These are phyloP conservation scores for Diplogasteroides magnus DNA, from an alignment of 1,140 invertebrate species.

Conservation along the genomic window DNA sequence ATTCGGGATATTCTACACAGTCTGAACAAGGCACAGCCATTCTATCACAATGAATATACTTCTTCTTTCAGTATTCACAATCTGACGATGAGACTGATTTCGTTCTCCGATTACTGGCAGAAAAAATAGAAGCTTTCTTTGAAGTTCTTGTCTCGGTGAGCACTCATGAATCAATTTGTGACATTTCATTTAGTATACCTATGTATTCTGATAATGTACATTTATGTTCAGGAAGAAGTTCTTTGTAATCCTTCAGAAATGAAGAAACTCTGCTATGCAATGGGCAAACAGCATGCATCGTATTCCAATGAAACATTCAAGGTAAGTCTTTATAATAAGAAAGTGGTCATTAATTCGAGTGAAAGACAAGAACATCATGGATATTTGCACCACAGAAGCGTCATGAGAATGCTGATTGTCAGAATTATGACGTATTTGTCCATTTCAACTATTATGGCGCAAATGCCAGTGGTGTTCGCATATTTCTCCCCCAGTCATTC, in stretches of 20 bases:
- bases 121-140: not conserved
- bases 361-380: not conserved
- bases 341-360: not conserved
- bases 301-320: conserved; percentile 1
- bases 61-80: not conserved
- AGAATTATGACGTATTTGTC: no score
- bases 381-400: not conserved
- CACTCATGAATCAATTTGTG: not conserved
- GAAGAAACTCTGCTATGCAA: not conserved
- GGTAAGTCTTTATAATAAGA: not conserved
- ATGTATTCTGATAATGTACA: not conserved
- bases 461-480: no score
- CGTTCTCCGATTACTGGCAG: conserved; percentile 1
- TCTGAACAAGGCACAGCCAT: not conserved
- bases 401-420: not conserved
- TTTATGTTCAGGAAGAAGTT: not conserved
- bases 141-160: not conserved
- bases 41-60: no score
- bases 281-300: conserved; percentile 10
- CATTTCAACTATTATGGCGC: no score
- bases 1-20: not conserved
- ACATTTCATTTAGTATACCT: not conserved
- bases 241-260: not conserved
- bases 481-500: no score
- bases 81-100: conserved; percentile 5